These are phyloP conservation scores for Belonocnema kinseyi DNA, from an alignment of 1,140 invertebrate genomes.

Conservation along the genomic window DNA sequence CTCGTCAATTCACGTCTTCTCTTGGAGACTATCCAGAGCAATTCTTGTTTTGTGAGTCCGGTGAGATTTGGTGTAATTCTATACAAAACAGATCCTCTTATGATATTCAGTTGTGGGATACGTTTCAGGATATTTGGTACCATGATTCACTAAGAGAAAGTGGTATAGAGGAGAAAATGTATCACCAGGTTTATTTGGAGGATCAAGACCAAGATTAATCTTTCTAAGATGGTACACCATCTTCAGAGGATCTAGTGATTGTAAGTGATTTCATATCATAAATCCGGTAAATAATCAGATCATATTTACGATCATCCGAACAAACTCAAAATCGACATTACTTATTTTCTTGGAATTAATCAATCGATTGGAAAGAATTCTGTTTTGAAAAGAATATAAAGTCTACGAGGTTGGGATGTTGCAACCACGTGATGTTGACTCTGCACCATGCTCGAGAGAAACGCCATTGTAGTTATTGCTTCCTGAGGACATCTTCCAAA, in stretches of 20 bases:
- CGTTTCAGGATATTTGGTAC: too few relatives aligned
- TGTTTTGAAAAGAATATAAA: background rate
- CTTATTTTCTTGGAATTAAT: background rate
- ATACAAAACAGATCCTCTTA: too few relatives aligned
- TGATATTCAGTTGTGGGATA: too few relatives aligned
- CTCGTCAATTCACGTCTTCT: background rate
- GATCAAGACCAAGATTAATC: too few relatives aligned
- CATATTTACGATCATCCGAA: too few relatives aligned
- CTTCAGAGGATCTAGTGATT: background rate
- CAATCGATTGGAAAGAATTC: background rate
- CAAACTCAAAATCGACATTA: too few relatives aligned
- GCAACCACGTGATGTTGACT: constrained; percentile 26
- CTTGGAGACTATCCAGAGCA: background rate
- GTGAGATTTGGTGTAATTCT: too few relatives aligned
- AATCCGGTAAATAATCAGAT: background rate
- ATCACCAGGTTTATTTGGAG: too few relatives aligned
- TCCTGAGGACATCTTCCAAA: background rate
- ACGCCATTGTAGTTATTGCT: background rate
- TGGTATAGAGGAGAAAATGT: too few relatives aligned
- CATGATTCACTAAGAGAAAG: too few relatives aligned
- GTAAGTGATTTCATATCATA: constrained; percentile 3
- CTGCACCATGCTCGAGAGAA: background rate
- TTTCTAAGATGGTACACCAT: too few relatives aligned
- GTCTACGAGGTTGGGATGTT: background rate
- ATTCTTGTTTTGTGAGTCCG: too few relatives aligned